Base-by-base conservation (phyloP, 2,113 vertebrate genomes). In the Scytalopus superciliaris region DNA sequence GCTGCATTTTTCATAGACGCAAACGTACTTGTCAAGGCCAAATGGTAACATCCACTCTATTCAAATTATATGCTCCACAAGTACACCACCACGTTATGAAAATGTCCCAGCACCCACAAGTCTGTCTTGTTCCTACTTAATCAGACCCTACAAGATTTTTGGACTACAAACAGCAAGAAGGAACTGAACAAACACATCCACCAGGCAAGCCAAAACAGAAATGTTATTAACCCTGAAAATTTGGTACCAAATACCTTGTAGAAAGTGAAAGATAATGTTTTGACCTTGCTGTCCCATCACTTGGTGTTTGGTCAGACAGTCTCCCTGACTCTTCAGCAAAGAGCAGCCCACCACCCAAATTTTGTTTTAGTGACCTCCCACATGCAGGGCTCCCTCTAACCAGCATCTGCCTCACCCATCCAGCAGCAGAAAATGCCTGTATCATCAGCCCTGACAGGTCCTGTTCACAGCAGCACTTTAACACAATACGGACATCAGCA, bases 401-500 rank as follows among this genome's bases (percentile, higher is more conserved):
- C 47, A 86, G 37, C 57, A 64, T 6, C 33, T 40, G 7, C n/a
- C 45, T 77, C 19, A 8, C 30, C 8, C 52, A 10, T 18, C n/a
- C 62, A 83, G 57, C 2, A 0, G 25, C 30, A 21, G 33, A 62
- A 84, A 82, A 39, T 3, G 31, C 18, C 49, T 4, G 1, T 14
- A 19, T 5, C 9, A 1, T 44, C 63, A 62, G 40, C 49, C 50
- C 59, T 31, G 50, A 25, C 19, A 5, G 3, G 4, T 64, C 27
- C 45, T 50, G 10, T 19, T 56, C 45, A 33, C 45, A 55, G 50
- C 44, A 90, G 53, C 18, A 22, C 23, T 57, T 67, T n/a, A 10
- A 35, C 19, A 6, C 8, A 3, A 12, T 2, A 19, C 8, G 16
- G 73, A 42, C 39, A 24, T 22, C 0, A 2, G 22, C 2, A 1